Evolutionary conservation across 1,140 invertebrate genomes (phyloP).

Genomic region (Drosophila kepulauana): DNA sequence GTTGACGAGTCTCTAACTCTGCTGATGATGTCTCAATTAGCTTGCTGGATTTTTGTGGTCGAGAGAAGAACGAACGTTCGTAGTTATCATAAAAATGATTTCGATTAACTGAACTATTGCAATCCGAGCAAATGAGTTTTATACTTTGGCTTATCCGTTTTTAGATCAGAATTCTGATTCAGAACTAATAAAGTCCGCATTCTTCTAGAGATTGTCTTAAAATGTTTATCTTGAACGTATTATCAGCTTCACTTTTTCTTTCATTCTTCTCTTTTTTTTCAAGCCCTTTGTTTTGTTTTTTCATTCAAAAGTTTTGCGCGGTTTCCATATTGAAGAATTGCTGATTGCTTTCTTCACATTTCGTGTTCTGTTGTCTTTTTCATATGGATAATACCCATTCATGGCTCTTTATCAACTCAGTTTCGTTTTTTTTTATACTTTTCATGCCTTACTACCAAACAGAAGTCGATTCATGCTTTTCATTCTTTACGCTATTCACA

Average conservation of each 20-base stretch:
- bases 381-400: slow-evolving; percentile 9
- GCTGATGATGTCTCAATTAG: slow-evolving; percentile 78
- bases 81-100: slow-evolving; percentile 2
- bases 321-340: slow-evolving; percentile 7
- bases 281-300: neutral
- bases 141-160: slow-evolving; percentile 15
- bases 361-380: slow-evolving; percentile 6
- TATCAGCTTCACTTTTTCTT: slow-evolving; percentile 23
- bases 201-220: neutral
- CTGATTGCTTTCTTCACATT: slow-evolving; percentile 8
- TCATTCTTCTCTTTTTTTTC: neutral
- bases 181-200: neutral
- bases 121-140: slow-evolving; percentile 19
- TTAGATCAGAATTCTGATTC: slow-evolving; percentile 9
- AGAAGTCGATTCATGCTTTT: neutral
- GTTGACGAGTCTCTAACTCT: slow-evolving; percentile 12
- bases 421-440: neutral
- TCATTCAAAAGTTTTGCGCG: slow-evolving; percentile 3
- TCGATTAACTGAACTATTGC: slow-evolving; percentile 9
- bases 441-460: neutral
- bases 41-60: slow-evolving; percentile 66
- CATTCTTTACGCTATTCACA: neutral
- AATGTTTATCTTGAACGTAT: neutral
- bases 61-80: neutral
- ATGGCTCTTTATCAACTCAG: neutral